phyloP scores from a whole-genome alignment of 2,797 vertebrate species.

The Brotula barbata region DNA sequence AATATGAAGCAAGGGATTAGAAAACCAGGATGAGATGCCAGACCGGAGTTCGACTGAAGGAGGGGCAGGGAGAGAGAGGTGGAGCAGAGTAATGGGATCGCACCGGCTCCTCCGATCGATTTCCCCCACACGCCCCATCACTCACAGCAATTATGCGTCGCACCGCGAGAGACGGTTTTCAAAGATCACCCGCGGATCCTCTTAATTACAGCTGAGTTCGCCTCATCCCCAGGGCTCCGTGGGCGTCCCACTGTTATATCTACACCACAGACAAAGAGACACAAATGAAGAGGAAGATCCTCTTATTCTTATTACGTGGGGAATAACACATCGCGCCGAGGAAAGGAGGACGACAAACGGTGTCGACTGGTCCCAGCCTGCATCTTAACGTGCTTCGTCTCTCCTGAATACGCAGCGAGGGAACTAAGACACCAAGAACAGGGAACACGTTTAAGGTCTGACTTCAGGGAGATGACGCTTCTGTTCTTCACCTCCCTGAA shows the following conservation, averaged over 20 bases:
- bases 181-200: slow-evolving; percentile 9
- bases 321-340: not conserved
- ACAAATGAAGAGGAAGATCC: not conserved
- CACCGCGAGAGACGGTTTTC: slow-evolving; percentile 30
- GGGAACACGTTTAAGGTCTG: not conserved
- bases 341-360: too few relatives aligned
- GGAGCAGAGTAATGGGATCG: slow-evolving; percentile 57
- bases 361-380: too few relatives aligned
- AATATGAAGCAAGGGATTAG: not conserved
- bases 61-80: slow-evolving; percentile 53
- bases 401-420: not conserved
- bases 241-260: slow-evolving; percentile 32
- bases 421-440: slow-evolving; percentile 8
- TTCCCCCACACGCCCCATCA: slow-evolving; percentile 51
- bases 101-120: slow-evolving; percentile 52
- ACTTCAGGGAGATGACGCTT: not conserved
- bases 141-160: slow-evolving; percentile 62
- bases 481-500: not conserved
- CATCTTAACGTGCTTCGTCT: not conserved
- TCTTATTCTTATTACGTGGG: not conserved
- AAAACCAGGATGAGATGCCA: not conserved
- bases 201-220: slow-evolving; percentile 44
- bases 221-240: slow-evolving; percentile 29
- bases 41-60: slow-evolving; percentile 21
- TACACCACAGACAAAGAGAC: not conserved